Base-by-base conservation (phyloP, 2,113 vertebrate genomes). In the Struthidea cinerea region DNA sequence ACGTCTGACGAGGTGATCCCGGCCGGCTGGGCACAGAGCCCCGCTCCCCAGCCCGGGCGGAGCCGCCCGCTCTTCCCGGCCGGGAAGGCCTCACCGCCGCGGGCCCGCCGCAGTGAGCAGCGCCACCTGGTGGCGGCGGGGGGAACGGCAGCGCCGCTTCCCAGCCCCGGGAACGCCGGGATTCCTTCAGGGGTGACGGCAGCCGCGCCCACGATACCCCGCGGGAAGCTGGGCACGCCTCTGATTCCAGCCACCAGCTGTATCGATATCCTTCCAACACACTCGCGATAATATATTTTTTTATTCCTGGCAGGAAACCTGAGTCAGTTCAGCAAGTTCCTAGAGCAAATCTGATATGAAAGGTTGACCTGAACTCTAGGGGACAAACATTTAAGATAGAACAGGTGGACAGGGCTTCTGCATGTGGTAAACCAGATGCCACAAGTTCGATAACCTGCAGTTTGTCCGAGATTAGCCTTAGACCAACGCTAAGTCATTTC, bases 71-170 rank as follows among this genome's bases (percentile, higher is more conserved):
- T 46, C 19, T 46, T 9, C 4, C 2, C 3, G 39, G 11, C 53
- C 33, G 20, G 26, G 9, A 9, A 19, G 20, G 3, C 3, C 3
- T 9, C 4, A 2, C 14, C 6, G 60, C 8, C 21, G 7, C 3
- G n/a, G 10, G 28, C 23, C 77, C 46, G 9, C 35, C 39, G 14
- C 94, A 85, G 97, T 42, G 76, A 85, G 97, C 94, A 93, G 94
- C 93, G 98, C 78, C 97, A 95, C 94, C 98, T 97, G 95, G 95
- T 84, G 98, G 97, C 68, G 70, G 61, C 8, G 7, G 21, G 10
- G 50, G 20, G 79, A 88, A 95, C 26, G 74, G 92, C 97, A 85
- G 42, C 27, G 39, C n/a, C 18, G 8, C 80, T 28, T 11, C 47
- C 27, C 3, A 1, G 7, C 26, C 4, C 22, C 14, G 16, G n/a